A percentile compares a stretch with the other conserved stretches of the same genome.
Conservation (phyloP, 2,888 invertebrate genomes). For the Plutella xylostella region DNA sequence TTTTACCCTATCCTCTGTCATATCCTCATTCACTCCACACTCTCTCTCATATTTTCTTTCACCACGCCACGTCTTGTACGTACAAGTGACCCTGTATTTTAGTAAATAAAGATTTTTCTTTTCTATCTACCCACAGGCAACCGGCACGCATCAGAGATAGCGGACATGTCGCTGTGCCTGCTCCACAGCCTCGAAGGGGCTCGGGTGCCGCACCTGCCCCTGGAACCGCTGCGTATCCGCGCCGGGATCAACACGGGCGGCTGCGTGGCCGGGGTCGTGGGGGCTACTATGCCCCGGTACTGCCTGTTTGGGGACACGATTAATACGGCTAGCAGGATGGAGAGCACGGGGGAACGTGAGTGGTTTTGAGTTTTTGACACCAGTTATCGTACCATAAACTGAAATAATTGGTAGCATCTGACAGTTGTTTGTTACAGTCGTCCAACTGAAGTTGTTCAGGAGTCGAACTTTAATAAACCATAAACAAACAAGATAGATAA, state of each 20-base stretch:
- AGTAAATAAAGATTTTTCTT: not conserved
- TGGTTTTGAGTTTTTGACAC: no score
- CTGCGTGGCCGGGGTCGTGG: conserved; percentile 74
- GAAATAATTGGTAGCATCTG: no score
- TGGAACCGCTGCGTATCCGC: conserved; percentile 57
- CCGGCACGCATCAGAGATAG: conserved; percentile 71
- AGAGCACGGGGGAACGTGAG: conserved; percentile 70
- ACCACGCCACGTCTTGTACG: no score
- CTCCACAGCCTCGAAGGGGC: conserved; percentile 63
- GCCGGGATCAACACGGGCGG: conserved; percentile 74
- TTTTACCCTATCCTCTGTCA: no score
- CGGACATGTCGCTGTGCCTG: conserved; percentile 70
- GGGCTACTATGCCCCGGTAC: conserved; percentile 72
- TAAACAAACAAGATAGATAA: no score
- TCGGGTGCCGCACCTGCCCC: conserved; percentile 63
- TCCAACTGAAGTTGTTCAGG: no score
- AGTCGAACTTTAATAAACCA: no score
- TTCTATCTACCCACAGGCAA: conserved; percentile 40
- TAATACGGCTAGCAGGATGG: conserved; percentile 75
- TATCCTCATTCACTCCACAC: no score
- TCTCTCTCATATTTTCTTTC: no score
- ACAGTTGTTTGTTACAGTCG: no score
- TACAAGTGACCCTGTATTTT: no score
- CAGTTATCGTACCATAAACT: no score
- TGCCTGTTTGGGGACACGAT: conserved; percentile 74